A percentile compares a stretch with the other conserved stretches of the same genome.
These are phyloP conservation scores for Drosophila yakuba DNA, from an alignment of 1,140 invertebrate species.

Conservation along the genomic window DNA sequence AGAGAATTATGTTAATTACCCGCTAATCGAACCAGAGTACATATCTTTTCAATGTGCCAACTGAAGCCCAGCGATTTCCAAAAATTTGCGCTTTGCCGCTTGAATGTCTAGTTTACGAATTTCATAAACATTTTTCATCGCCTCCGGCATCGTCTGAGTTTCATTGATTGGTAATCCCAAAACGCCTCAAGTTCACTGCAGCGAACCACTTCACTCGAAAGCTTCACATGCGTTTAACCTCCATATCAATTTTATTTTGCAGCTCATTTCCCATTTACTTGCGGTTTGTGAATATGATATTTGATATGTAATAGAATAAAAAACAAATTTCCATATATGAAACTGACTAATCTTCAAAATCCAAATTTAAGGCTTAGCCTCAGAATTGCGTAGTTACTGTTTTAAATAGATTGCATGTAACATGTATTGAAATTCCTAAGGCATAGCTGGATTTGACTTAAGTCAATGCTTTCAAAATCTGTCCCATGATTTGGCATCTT, in stretches of 20 bases:
- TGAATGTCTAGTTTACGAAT: background rate
- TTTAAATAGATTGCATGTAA: no score
- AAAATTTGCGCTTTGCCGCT: background rate
- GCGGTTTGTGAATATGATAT: background rate
- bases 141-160: slow-evolving; percentile 17
- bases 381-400: no score
- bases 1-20: no score
- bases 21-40: no score
- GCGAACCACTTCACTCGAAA: slow-evolving; percentile 2
- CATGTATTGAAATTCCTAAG: background rate
- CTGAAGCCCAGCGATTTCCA: background rate
- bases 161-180: slow-evolving; percentile 43
- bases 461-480: background rate
- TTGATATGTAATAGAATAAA: background rate
- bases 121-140: background rate
- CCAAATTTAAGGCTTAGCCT: no score
- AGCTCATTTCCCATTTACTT: background rate
- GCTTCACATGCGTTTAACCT: slow-evolving; percentile 1
- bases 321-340: no score
- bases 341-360: no score
- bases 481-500: background rate
- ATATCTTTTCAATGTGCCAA: background rate
- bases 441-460: background rate
- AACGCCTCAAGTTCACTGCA: slow-evolving; percentile 35
- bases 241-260: slow-evolving; percentile 1